Conservation (phyloP, 2,888 invertebrate species). For the Matsumyia berberina region DNA sequence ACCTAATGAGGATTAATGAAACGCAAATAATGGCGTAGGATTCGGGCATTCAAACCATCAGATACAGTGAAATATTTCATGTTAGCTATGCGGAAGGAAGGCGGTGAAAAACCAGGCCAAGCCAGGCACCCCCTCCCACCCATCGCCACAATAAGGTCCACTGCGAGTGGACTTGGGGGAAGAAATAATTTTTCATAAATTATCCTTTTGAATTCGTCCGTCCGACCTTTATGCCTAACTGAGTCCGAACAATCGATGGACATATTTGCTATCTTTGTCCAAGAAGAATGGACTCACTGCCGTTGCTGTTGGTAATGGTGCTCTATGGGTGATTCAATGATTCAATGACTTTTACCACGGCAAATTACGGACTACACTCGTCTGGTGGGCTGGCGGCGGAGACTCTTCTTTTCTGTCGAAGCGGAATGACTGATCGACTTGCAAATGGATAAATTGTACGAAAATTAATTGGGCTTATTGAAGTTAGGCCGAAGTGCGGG, state of each 20-base stretch:
- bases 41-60: slow-evolving; percentile 66
- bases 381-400: neutral
- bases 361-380: neutral
- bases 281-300: slow-evolving; percentile 28
- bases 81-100: slow-evolving; percentile 28
- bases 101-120: slow-evolving; percentile 31
- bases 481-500: slow-evolving; percentile 41
- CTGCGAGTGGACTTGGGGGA: neutral
- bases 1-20: slow-evolving; percentile 76
- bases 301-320: slow-evolving; percentile 16
- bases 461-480: slow-evolving; percentile 62
- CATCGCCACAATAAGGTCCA: neutral
- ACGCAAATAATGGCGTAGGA: slow-evolving; percentile 68
- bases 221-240: slow-evolving; percentile 51
- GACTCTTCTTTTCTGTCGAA: slow-evolving; percentile 6
- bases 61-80: slow-evolving; percentile 69
- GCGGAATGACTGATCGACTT: slow-evolving; percentile 70
- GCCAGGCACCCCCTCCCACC: neutral
- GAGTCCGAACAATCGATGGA: slow-evolving; percentile 52
- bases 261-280: slow-evolving; percentile 54
- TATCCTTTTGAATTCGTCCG: slow-evolving; percentile 63
- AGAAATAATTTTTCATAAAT: slow-evolving; percentile 72
- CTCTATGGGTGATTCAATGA: slow-evolving; percentile 28
- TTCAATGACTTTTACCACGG: slow-evolving; percentile 47
- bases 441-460: slow-evolving; percentile 48